Evolutionary conservation across 1,140 invertebrate species (phyloP), one percentile per base, ranked within the genome.

Genomic region (Mercenaria mercenaria): DNA sequence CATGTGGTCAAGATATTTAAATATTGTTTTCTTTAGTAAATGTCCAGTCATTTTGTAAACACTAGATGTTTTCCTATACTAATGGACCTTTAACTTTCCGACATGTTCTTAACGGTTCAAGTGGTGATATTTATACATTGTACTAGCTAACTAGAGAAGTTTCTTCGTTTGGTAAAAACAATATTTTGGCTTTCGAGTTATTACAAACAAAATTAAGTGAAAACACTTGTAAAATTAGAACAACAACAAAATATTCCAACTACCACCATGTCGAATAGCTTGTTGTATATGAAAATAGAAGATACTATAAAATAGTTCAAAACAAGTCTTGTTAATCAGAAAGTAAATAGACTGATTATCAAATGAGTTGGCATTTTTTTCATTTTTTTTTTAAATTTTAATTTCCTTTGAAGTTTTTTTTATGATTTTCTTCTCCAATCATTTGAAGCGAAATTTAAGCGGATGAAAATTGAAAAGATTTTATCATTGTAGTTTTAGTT

Each of bases 11-110:
- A 32, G 1, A 43, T 50, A 43, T 29, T 29, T 61, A n/a, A 41
- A 39, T 64, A 61, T 41, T 61, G 11, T 41, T 41, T 64, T 64
- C 39, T 39, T 20, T 20, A 64, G 37, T 64, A 43, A 79, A 64
- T 64, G 80, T 34, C 32, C 41, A 77, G 74, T 50, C 41, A 77
- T 77, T 3, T 26, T 77, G 74, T 56, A 47, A 77, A 77, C 26
- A 26, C 23, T 0, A 20, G 11, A 39, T 82, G 61, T 82, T 82
- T 64, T 82, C 34, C 29, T 80, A 34, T 56, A 64, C 80, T 50
- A 64, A 67, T 83, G 43, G 10, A 50, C 29, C 41, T 61, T 39
- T 43, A 11, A 64, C 59, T 83, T 43, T 69, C 15, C 15, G 37
- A 77, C 41, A 29, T 41, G 20, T 10, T 29, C 37, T 77, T 50